Evolutionary conservation across 1,140 invertebrate species (phyloP).

Genomic region (Bombus waltoni): DNA sequence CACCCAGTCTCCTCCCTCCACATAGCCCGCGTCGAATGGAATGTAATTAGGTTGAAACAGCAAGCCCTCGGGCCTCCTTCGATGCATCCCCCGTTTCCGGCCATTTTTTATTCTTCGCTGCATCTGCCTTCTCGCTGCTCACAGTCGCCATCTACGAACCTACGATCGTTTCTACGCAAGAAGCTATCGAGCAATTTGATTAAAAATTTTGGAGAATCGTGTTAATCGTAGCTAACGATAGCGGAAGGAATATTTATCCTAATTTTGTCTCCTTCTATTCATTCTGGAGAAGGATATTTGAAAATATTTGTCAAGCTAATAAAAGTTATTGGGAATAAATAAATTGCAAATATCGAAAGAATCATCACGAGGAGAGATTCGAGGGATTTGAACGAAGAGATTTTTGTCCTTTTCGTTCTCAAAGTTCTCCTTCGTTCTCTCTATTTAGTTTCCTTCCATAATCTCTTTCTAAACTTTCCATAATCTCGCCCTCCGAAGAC

Average conservation of each 20-base stretch:
- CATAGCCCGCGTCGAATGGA: slow-evolving; percentile 33
- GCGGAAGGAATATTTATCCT: not conserved
- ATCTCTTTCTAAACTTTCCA: too few species aligned
- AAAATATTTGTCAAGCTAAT: not conserved
- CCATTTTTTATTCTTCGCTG: not conserved
- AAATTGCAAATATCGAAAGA: not conserved
- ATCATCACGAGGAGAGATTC: not conserved
- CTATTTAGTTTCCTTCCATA: too few species aligned
- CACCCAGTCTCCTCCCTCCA: not conserved
- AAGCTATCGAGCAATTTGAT: not conserved
- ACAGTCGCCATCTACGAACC: slow-evolving; percentile 1
- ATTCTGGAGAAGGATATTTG: not conserved
- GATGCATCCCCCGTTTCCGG: slow-evolving; percentile 9
- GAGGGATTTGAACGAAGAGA: not conserved
- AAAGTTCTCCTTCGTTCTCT: too few species aligned
- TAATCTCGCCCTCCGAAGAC: too few species aligned
- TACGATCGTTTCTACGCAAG: not conserved
- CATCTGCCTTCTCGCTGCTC: not conserved
- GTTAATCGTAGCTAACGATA: too few species aligned
- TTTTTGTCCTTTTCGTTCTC: too few species aligned
- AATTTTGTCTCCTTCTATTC: not conserved
- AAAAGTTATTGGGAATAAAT: not conserved
- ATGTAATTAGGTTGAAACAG: slow-evolving; percentile 64
- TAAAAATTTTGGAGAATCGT: not conserved
- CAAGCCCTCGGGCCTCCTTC: slow-evolving; percentile 33